phyloP scores from a whole-genome alignment of 2,888 invertebrate genomes.

The Agrotis clavis region DNA sequence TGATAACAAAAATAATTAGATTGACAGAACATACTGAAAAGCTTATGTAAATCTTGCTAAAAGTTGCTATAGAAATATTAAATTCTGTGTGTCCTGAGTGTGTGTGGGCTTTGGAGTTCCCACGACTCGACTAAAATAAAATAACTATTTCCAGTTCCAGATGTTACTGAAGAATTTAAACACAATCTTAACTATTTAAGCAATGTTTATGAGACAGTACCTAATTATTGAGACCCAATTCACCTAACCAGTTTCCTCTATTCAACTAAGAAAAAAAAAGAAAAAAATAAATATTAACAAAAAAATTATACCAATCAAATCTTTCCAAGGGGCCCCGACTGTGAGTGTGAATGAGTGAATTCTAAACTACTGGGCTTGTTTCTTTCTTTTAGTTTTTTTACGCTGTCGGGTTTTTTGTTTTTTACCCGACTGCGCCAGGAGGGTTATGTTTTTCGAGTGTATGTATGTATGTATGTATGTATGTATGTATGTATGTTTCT shows the following conservation, averaged over 20 bases:
- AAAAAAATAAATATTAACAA: no score
- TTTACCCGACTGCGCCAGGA: no score
- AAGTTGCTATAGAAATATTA: neutral
- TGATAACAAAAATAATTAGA: neutral
- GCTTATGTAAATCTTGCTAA: neutral
- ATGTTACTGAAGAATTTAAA: neutral
- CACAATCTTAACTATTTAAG: neutral
- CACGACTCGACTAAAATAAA: neutral
- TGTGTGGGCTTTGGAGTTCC: neutral
- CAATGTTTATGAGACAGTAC: neutral
- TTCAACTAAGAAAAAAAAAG: neutral
- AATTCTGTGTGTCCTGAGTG: neutral
- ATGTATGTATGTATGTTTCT: no score
- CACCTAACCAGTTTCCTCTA: neutral
- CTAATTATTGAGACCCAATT: neutral
- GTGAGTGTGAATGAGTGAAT: no score
- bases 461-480: no score
- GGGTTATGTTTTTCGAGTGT: no score
- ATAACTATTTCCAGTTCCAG: neutral
- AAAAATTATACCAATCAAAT: no score
- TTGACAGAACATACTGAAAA: neutral
- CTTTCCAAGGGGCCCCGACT: no score
- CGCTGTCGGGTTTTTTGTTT: no score
- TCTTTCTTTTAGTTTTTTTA: no score
- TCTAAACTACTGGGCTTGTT: no score